Base-by-base conservation (phyloP, 2,888 invertebrate species). In the Callosobruchus maculatus region DNA sequence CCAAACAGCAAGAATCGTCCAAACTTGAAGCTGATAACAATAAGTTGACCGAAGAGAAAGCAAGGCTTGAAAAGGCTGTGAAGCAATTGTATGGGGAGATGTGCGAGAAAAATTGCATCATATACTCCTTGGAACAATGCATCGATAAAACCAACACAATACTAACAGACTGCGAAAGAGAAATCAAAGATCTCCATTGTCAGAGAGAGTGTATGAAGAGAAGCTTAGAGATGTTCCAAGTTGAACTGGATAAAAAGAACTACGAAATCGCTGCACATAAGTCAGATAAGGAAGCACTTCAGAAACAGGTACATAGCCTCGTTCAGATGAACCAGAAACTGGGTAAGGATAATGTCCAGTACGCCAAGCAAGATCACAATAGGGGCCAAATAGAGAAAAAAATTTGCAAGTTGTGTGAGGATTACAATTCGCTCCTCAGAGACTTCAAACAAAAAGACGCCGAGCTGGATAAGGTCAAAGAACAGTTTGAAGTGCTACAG, bases 81-180 rank as follows among this genome's bases (percentile, higher is more conserved):
- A 31, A 71, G 3, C 30, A 71, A 22, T 20, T 26, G 67, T 20
- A 76, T 66, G 73, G 49, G 20, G 74, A 78, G 68, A 67, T 75
- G 2, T 71, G 71, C 20, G 66, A 67, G 20, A 76, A 75, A 49
- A 71, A 77, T 68, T 72, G 71, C 68, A 73, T 74, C 18, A 75
- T 77, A 30, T 71, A 49, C 20, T 76, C 74, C 21, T 71, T 78
- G 2, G 78, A 78, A 70, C 70, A 76, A 67, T 78, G 77, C 70
- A 26, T 78, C 4, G 76, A 77, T 21, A 76, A 74, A 22, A 77
- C 77, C 70, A 78, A 77, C 49, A 71, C 49, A n/a, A 75, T 77
- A 4, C 68, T 78, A 21, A 74, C 22, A n/a, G 73, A 76, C 3
- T 78, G 77, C 30, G 77, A 77, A 68, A 69, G 72, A 20, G 76